A percentile compares a stretch with the other conserved stretches of the same genome.
phyloP scores from a whole-genome alignment of 2,888 invertebrate species.

The Cantharis flavilabris region DNA sequence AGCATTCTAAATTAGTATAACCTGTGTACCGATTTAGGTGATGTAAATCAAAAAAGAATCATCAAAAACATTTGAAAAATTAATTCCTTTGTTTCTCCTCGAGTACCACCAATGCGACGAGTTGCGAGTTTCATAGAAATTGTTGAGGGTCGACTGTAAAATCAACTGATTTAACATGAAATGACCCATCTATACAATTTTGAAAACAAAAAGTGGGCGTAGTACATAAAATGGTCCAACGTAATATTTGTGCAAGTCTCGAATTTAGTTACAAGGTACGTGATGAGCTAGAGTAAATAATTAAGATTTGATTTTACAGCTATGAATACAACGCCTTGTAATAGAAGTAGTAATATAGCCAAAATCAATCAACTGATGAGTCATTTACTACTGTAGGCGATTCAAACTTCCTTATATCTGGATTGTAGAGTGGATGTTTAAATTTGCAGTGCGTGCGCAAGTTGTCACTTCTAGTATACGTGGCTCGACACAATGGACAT shows the following conservation, averaged over 20 bases:
- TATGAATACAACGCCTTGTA: conserved; percentile 52
- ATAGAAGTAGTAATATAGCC: conserved; percentile 54
- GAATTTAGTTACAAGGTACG: conserved; percentile 23
- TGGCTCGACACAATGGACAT: conserved; percentile 88
- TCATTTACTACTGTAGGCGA: conserved; percentile 65
- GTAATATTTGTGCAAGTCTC: conserved; percentile 36
- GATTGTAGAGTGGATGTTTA: conserved; percentile 87
- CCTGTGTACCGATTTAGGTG: too few species aligned
- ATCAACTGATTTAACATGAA: too few species aligned
- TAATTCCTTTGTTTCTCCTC: too few species aligned
- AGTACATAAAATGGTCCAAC: conserved; percentile 35
- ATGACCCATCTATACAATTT: background rate
- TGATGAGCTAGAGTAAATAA: conserved; percentile 32
- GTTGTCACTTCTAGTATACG: conserved; percentile 91
- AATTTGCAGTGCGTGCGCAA: conserved; percentile 91
- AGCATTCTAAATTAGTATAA: too few species aligned
- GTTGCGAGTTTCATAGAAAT: too few species aligned
- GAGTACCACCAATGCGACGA: too few species aligned
- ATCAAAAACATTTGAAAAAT: too few species aligned
- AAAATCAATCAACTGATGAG: conserved; percentile 58
- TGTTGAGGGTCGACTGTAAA: too few species aligned
- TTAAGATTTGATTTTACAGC: conserved; percentile 27
- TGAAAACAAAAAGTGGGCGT: conserved; percentile 9
- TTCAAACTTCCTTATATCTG: conserved; percentile 86
- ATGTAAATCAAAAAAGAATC: too few species aligned